A percentile compares a stretch with the other conserved stretches of the same genome.
These are phyloP conservation scores for Aradophagus sp. DNA, from an alignment of 1,140 invertebrate species.

Conservation along the genomic window DNA sequence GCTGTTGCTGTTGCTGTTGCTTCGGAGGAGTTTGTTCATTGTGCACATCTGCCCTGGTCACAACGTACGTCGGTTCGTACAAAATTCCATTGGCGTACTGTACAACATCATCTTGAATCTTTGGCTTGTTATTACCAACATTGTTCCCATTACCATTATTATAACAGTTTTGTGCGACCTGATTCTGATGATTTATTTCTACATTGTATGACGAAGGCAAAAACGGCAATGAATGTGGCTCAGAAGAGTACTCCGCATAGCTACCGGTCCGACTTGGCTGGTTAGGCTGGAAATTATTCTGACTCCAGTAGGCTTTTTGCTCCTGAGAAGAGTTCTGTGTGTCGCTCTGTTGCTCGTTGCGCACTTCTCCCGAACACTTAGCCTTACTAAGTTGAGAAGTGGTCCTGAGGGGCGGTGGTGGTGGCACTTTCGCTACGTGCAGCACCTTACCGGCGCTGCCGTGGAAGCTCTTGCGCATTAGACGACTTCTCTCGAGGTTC, in stretches of 20 bases:
- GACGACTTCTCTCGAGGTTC: constrained; percentile 87
- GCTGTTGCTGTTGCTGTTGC: constrained; percentile 54
- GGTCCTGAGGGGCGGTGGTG: constrained; percentile 88
- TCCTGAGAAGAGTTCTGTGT: constrained; percentile 64
- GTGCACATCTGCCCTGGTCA: constrained; percentile 87
- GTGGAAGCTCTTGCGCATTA: constrained; percentile 93
- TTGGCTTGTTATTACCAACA: no score
- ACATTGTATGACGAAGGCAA: constrained; percentile 75
- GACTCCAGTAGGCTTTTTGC: constrained; percentile 68
- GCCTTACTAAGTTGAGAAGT: constrained; percentile 87
- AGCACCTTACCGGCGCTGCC: constrained; percentile 86
- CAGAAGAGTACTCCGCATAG: constrained; percentile 75
- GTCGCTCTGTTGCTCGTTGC: constrained; percentile 74
- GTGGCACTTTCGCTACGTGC: constrained; percentile 88
- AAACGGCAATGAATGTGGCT: constrained; percentile 81
- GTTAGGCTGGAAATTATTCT: constrained; percentile 50
- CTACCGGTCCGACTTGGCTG: constrained; percentile 54
- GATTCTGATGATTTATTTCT: constrained; percentile 33
- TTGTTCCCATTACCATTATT: no score
- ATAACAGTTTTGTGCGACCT: constrained; percentile 56
- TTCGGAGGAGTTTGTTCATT: constrained; percentile 84
- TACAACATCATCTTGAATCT: constrained; percentile 74
- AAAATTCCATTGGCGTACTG: constrained; percentile 76
- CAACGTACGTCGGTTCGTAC: constrained; percentile 75
- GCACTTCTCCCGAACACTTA: constrained; percentile 79